These are phyloP conservation scores for Sigmodon hispidus DNA, from an alignment of 2,113 vertebrate genomes.

Conservation along the genomic window DNA sequence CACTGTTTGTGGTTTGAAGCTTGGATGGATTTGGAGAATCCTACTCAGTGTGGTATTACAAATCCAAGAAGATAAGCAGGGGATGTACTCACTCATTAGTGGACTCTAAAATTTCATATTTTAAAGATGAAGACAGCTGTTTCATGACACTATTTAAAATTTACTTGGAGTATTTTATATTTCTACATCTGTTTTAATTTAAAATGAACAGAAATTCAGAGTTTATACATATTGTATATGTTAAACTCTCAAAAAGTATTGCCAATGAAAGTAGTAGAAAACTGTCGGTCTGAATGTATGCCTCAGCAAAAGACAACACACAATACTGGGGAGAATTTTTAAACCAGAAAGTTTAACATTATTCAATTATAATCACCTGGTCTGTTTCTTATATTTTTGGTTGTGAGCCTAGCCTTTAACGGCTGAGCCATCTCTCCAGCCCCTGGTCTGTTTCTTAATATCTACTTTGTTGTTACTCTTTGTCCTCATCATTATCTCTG, in stretches of 20 bases:
- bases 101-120: too few relatives aligned
- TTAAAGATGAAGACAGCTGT: not conserved
- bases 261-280: not conserved
- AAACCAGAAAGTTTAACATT: not conserved
- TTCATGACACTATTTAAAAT: not conserved
- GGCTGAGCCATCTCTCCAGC: too few relatives aligned
- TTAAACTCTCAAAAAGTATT: not conserved
- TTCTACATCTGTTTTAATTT: not conserved
- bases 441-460: not conserved
- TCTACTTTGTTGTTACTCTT: rapidly evolving
- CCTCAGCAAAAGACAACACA: not conserved
- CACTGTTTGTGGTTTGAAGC: too few relatives aligned
- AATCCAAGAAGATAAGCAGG: too few relatives aligned
- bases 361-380: not conserved
- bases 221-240: not conserved
- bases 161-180: not conserved
- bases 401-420: too few relatives aligned
- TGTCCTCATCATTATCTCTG: not conserved
- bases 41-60: too few relatives aligned
- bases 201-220: not conserved
- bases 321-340: not conserved
- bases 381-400: not conserved
- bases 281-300: not conserved
- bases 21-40: too few relatives aligned
- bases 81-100: too few relatives aligned